A percentile compares a stretch with the other conserved stretches of the same genome.
phyloP scores from a whole-genome alignment of 2,113 vertebrate genomes.

The Herpailurus yagouaroundi region DNA sequence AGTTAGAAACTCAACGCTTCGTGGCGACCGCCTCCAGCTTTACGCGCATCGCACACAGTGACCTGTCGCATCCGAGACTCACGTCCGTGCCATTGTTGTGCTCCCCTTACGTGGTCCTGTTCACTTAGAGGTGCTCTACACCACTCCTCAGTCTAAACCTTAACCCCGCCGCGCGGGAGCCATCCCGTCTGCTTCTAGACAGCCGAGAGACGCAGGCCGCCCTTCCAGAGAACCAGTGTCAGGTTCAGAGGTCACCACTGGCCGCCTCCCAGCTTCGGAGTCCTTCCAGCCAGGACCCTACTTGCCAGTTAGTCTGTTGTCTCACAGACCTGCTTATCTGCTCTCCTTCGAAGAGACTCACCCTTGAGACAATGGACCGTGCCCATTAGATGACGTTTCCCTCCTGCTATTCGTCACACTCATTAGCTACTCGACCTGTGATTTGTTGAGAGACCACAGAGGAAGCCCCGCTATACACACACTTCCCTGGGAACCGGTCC shows the following conservation, averaged over 20 bases:
- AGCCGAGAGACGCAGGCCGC: rapidly evolving
- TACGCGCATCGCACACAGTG: rapidly evolving
- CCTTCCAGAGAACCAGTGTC: background rate
- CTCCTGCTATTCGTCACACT: background rate
- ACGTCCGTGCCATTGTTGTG: rapidly evolving
- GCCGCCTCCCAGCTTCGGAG: background rate
- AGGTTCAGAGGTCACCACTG: background rate
- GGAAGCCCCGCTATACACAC: background rate
- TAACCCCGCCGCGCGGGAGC: rapidly evolving
- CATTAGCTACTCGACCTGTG: rapidly evolving
- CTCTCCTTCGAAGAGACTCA: background rate
- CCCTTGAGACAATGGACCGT: background rate
- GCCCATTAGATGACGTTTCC: background rate
- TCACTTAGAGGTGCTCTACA: background rate
- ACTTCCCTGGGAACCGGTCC: background rate
- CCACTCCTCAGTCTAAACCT: background rate
- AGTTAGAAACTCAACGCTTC: rapidly evolving
- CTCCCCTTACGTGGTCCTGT: rapidly evolving
- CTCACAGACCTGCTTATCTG: background rate
- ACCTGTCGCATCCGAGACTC: background rate
- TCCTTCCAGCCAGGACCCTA: background rate
- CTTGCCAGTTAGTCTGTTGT: background rate
- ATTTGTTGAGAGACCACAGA: background rate
- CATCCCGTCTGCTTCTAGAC: rapidly evolving
- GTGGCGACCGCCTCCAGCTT: background rate